phyloP scores from a whole-genome alignment of 2,797 vertebrate genomes.

The Lindbergichthys nudifrons region DNA sequence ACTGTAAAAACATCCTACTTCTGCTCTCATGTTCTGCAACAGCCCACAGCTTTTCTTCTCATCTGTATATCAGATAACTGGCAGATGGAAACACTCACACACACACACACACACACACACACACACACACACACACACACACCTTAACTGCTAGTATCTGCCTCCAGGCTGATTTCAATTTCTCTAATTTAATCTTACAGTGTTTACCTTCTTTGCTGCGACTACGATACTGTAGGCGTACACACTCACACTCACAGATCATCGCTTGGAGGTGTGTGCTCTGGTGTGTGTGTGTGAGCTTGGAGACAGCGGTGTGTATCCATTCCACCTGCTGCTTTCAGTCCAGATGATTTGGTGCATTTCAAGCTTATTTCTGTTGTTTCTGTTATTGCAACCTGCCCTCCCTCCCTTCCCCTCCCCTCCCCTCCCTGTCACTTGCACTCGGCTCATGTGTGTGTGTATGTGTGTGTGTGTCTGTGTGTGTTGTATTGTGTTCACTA shows the following conservation, averaged over 20 bases:
- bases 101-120: background rate
- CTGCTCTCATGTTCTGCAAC: slow-evolving; percentile 23
- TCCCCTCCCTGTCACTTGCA: slow-evolving; percentile 63
- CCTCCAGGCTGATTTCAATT: slow-evolving; percentile 23
- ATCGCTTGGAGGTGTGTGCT: slow-evolving; percentile 27
- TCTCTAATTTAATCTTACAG: slow-evolving; percentile 12
- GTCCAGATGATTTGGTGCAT: slow-evolving; percentile 67
- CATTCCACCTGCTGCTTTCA: slow-evolving; percentile 78
- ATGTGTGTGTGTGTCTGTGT: slow-evolving; percentile 70
- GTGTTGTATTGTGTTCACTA: slow-evolving; percentile 91
- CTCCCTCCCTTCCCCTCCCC: slow-evolving; percentile 19
- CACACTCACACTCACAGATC: slow-evolving; percentile 21
- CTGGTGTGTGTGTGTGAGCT: slow-evolving; percentile 45
- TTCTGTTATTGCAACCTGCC: slow-evolving; percentile 67
- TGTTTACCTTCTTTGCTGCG: slow-evolving; percentile 22
- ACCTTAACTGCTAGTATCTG: background rate
- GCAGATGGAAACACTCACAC: slow-evolving; percentile 8
- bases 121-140: slow-evolving; percentile 22
- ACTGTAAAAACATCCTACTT: slow-evolving; percentile 25
- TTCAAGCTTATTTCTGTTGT: slow-evolving; percentile 77
- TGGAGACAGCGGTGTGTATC: slow-evolving; percentile 52
- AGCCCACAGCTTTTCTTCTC: slow-evolving; percentile 24
- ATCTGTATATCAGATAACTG: slow-evolving; percentile 25
- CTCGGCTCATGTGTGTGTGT: slow-evolving; percentile 75
- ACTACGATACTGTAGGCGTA: background rate